These are phyloP conservation scores for Verasper variegatus DNA, from an alignment of 2,113 vertebrate species.

Conservation along the genomic window DNA sequence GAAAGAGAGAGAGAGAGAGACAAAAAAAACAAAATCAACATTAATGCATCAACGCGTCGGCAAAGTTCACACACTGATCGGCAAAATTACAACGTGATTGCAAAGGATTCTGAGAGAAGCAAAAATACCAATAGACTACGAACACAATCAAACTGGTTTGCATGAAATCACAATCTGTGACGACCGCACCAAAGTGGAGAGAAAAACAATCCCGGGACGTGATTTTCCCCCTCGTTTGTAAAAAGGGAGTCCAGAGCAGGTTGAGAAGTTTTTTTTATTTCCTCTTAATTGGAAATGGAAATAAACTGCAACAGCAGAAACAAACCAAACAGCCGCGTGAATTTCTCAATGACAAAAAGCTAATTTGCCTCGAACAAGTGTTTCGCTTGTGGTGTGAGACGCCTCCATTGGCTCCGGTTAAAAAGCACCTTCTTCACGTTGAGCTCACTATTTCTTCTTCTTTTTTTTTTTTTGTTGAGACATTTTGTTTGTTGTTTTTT, in stretches of 20 bases:
- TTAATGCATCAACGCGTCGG: conserved; percentile 60
- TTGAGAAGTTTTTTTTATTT: conserved; percentile 68
- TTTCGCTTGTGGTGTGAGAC: conserved; percentile 56
- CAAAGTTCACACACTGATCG: conserved; percentile 78
- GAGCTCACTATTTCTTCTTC: too few species aligned
- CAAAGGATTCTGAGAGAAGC: conserved; percentile 75
- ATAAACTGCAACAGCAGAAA: conserved; percentile 65
- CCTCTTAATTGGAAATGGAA: conserved; percentile 75
- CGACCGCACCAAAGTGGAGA: conserved; percentile 61
- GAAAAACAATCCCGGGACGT: conserved; percentile 67
- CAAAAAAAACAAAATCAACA: conserved; percentile 35
- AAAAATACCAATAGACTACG: conserved; percentile 78
- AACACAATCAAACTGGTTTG: conserved; percentile 77
- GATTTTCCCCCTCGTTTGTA: conserved; percentile 56
- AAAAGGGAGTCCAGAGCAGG: conserved; percentile 47
- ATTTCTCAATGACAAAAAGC: conserved; percentile 68
- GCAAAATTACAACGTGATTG: conserved; percentile 85
- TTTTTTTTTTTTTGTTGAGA: conserved; percentile 41
- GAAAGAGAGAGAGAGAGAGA: neutral
- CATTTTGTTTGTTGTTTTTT: conserved; percentile 63
- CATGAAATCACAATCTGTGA: conserved; percentile 79
- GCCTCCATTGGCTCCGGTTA: conserved; percentile 24
- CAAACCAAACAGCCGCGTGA: conserved; percentile 58
- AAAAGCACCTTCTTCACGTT: conserved; percentile 29
- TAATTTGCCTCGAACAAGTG: conserved; percentile 62